phyloP scores from a whole-genome alignment of 1,140 invertebrate species.

The Oryctes rhinoceros region DNA sequence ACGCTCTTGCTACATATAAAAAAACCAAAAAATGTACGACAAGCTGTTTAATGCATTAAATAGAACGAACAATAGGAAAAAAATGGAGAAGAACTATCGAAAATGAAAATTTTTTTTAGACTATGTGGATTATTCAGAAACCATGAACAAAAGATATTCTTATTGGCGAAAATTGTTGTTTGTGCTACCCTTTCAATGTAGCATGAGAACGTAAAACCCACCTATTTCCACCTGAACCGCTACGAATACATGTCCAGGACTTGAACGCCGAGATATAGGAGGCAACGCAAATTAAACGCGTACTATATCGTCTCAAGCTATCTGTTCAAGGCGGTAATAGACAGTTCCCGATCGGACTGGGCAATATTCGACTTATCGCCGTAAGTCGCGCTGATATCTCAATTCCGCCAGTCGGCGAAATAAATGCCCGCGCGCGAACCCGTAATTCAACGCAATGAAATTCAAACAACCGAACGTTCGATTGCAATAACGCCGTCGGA shows the following conservation, averaged over 20 bases:
- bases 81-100: no score
- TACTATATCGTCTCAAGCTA: not conserved
- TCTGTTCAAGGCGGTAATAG: not conserved
- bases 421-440: not conserved
- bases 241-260: not conserved
- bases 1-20: no score
- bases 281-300: not conserved
- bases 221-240: not conserved
- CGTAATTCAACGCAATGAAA: conserved; percentile 1
- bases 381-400: not conserved
- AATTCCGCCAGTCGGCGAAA: not conserved
- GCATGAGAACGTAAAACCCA: no score
- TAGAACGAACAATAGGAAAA: no score
- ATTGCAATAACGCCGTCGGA: not conserved
- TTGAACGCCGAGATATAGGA: not conserved
- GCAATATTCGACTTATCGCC: not conserved
- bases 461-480: not conserved
- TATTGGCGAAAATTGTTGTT: no score
- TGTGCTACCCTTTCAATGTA: no score
- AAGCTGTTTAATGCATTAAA: no score
- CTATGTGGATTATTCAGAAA: no score
- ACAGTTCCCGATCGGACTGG: not conserved
- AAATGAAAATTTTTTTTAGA: no score
- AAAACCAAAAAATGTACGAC: no score
- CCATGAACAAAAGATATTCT: no score